phyloP scores from a whole-genome alignment of 2,888 invertebrate species.

The Polydrusus cervinus region DNA sequence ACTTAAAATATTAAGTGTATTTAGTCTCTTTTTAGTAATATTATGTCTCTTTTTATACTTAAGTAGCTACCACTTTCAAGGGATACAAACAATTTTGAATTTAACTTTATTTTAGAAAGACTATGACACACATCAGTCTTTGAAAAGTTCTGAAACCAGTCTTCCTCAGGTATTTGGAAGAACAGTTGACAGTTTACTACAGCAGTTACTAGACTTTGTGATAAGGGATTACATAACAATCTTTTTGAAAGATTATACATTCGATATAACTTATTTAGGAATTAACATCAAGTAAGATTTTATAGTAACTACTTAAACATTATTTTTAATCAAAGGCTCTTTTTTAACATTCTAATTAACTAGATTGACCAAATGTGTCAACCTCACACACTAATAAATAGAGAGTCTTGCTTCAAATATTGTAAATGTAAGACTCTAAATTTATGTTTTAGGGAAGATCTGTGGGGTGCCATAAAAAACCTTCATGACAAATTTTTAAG shows the following conservation, averaged over 20 bases:
- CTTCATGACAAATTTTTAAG: constrained; percentile 82
- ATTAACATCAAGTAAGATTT: constrained; percentile 72
- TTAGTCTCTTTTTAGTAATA: too few species aligned
- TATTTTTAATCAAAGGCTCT: not conserved
- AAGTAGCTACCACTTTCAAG: too few species aligned
- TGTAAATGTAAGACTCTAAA: not conserved
- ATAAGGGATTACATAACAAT: constrained; percentile 85
- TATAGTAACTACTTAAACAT: not conserved
- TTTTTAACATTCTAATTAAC: too few species aligned
- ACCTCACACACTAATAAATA: too few species aligned
- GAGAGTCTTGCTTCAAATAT: not conserved
- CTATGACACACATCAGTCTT: constrained; percentile 60
- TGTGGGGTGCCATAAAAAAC: constrained; percentile 87
- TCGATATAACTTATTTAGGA: constrained; percentile 72
- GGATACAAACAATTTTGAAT: too few species aligned
- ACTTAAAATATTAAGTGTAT: too few species aligned
- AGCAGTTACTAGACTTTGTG: constrained; percentile 86
- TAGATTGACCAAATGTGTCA: too few species aligned
- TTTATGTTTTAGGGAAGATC: constrained; percentile 78
- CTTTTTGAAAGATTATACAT: constrained; percentile 80
- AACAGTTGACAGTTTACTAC: constrained; percentile 87
- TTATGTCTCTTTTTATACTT: too few species aligned
- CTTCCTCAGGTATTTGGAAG: constrained; percentile 88
- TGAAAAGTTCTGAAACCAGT: constrained; percentile 69
- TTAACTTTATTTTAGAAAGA: constrained; percentile 64